Evolutionary conservation across 2,113 vertebrate species (phyloP), one percentile per base, ranked within the genome.

Genomic region (Orientallactaga bullata): DNA sequence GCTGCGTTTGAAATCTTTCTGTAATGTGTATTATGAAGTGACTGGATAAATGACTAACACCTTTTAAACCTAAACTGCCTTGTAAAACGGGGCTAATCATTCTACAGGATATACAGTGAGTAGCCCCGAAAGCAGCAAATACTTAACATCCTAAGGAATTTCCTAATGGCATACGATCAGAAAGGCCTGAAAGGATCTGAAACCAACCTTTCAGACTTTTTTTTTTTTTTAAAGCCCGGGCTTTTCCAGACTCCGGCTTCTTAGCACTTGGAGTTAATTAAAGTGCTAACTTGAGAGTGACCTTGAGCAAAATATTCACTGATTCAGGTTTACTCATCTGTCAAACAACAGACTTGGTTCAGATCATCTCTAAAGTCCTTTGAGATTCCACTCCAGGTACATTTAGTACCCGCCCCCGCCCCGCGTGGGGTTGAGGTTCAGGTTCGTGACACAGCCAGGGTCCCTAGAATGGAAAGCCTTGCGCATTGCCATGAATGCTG

Each of bases 261-360:
- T 51, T 85, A 68, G 16, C 11, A 58, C 55, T 63, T 23, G 7
- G 84, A 90, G 61, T 81, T 91, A 82, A 85, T 94, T 89, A 78
- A 94, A 83, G 42, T 58, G 79, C 81, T 88, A 91, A 91, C 55
- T 71, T 96, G 80, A 88, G 55, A 42, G 68, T 87, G 96, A 95
- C 91, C 91, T 96, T 97, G 92, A 94, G 86, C 68, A 88, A 95
- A 94, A 91, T n/a, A 93, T 85, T 77, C 73, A 23, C 13, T 10
- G 20, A 76, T 63, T 95, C 80, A 68, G 11, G 42, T 95, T 92
- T 93, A 66, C 74, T 91, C 84, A 76, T 82, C 82, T 76, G 30
- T 88, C 88, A 84, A 91, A 78, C 15, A 39, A 80, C 87, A 47
- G 39, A 63, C 60, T 95, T 63, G 60, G n/a, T 71, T 87, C 68